Percentiles rank a stretch among this genome's conserved stretches.
These are phyloP conservation scores for Gandaritis pyraliata DNA, from an alignment of 2,888 invertebrate genomes.

Conservation along the genomic window DNA sequence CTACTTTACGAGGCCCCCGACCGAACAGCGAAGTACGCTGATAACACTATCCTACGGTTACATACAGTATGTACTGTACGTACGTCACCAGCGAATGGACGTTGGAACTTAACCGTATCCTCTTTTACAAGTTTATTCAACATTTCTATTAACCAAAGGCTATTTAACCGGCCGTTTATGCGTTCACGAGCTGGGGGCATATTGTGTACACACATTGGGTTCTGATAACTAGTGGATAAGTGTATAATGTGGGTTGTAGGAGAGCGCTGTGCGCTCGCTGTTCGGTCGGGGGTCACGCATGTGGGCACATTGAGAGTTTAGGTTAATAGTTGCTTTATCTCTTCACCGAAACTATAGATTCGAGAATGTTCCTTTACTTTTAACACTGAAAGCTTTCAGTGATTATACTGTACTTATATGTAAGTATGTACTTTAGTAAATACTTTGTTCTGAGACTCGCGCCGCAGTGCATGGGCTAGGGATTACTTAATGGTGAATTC, in stretches of 20 bases:
- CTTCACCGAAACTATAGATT: conserved; percentile 11
- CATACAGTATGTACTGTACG: no score
- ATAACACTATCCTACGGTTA: conserved; percentile 1
- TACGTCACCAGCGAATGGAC: neutral
- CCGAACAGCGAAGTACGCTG: conserved; percentile 24
- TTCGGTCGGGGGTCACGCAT: conserved; percentile 39
- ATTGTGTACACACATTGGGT: neutral
- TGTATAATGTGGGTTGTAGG: neutral
- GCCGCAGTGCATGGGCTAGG: conserved; percentile 3
- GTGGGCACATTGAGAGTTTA: conserved; percentile 3
- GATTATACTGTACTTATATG: conserved; percentile 12
- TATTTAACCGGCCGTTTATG: no score
- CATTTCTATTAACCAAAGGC: neutral
- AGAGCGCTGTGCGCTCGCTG: conserved; percentile 4
- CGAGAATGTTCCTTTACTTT: conserved; percentile 24
- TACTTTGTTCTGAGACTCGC: conserved; percentile 6
- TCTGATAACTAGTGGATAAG: neutral
- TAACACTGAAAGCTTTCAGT: conserved; percentile 7
- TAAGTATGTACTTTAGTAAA: conserved; percentile 15
- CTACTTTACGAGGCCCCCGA: conserved; percentile 31
- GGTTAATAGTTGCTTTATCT: conserved; percentile 16
- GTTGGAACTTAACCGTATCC: neutral
- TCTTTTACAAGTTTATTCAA: neutral
- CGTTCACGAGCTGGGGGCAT: no score
- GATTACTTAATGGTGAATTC: no score